Conservation (phyloP, 1,140 invertebrate genomes). For the Magallana angulata region DNA sequence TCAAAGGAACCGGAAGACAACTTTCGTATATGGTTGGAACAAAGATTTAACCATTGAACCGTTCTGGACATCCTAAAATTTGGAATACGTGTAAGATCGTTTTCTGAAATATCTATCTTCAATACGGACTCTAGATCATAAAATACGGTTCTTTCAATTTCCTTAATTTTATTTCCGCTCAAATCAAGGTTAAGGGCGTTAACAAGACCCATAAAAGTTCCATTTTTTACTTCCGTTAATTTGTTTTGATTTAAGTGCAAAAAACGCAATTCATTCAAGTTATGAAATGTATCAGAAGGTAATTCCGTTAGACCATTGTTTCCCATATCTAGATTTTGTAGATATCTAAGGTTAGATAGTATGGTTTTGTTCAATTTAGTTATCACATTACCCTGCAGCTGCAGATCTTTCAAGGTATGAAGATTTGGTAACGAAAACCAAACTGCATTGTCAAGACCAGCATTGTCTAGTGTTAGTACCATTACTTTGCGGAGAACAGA, state of each 20-base stretch:
- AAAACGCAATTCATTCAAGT: neutral
- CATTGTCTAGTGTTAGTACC: slow-evolving; percentile 11
- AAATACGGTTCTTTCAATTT: slow-evolving; percentile 16
- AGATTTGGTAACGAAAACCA: slow-evolving; percentile 39
- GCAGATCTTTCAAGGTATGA: slow-evolving; percentile 35
- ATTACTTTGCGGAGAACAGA: slow-evolving; percentile 12
- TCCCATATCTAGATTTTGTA: slow-evolving; percentile 40
- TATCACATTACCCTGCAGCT: slow-evolving; percentile 42
- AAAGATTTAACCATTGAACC: slow-evolving; percentile 48
- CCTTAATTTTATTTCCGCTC: slow-evolving; percentile 17
- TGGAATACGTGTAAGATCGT: slow-evolving; percentile 41
- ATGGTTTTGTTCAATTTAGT: neutral
- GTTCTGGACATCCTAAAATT: slow-evolving; percentile 26
- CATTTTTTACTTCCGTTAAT: neutral
- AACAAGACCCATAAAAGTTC: slow-evolving; percentile 42
- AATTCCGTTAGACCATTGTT: slow-evolving; percentile 32
- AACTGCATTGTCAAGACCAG: slow-evolving; percentile 19
- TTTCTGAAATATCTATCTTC: slow-evolving; percentile 55
- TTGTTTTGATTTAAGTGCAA: slow-evolving; percentile 35
- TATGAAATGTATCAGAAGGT: neutral
- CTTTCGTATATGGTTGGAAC: slow-evolving; percentile 47
- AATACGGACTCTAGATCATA: neutral
- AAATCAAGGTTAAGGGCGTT: slow-evolving; percentile 40
- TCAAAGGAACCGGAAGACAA: slow-evolving; percentile 44
- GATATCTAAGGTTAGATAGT: neutral